Base-by-base conservation (phyloP, 2,113 vertebrate genomes). In the Cathartes aura region DNA sequence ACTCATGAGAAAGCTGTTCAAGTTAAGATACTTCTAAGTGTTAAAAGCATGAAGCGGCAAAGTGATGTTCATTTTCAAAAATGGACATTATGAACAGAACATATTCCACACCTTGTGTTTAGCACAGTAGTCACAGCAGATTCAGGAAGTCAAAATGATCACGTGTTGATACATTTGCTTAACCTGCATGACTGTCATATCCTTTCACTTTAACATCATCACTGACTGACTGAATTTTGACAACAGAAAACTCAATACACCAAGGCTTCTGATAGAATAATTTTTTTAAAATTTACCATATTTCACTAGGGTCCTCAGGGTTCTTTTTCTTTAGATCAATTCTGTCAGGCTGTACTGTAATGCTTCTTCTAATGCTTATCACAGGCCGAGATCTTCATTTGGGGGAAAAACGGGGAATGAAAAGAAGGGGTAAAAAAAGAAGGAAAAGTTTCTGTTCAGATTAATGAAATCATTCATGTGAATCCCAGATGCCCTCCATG, bases 381-480 rank as follows among this genome's bases (percentile, higher is more conserved):
- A 99, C 99, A 50, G 99, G 99, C 76, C 99, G 98, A 83, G 99
- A 98, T 94, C 99, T 99, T 95, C 36, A 80, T 90, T 81, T 63
- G n/a, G 12, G 20, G 17, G 14, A 4, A 62, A 45, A 71, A 76
- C 5, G 3, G 4, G 5, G 16, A 82, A 87, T 26, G 16, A 66
- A 86, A 71, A 82, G 8, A 48, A 38, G 3, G 5, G 17, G 5
- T 15, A 63, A 73, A 91, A 74, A 85, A 79, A 89, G 58, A 97
- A 86, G 17, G 72, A 32, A n/a, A 59, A 27, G 17, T 34, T 94
- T 93, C 34, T 52, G 19, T 94, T 94, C 66, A 23, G n/a, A 75
- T 89, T 34, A 87, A 36, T 56, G 5, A 83, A 93, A 40, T 45
- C 56, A 30, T 56, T 68, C 11, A n/a, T 5, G 7, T 30, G 14